Conservation (phyloP, 2,888 invertebrate genomes). For the Ectobius pallidus region DNA sequence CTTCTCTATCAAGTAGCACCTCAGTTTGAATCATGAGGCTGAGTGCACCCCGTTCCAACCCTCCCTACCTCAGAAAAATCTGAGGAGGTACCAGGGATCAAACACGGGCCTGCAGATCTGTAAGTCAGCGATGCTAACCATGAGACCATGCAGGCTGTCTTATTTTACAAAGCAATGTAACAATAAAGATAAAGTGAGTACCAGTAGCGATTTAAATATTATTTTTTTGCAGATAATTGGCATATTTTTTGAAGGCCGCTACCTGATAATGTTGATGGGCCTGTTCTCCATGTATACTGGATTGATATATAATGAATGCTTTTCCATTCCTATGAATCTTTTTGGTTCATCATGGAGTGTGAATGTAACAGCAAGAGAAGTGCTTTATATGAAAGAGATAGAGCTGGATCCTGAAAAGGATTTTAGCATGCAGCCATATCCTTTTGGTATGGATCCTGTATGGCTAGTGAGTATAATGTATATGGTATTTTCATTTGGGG, state of each 20-base stretch:
- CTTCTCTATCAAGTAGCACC: too few species aligned
- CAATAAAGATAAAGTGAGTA: too few species aligned
- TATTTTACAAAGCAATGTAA: too few species aligned
- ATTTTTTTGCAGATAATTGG: constrained; percentile 47
- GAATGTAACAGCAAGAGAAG: not conserved
- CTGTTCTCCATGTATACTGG: constrained; percentile 53
- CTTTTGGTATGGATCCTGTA: constrained; percentile 63
- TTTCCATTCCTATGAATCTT: constrained; percentile 61
- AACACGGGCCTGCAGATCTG: too few species aligned
- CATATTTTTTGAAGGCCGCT: constrained; percentile 62
- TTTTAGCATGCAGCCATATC: constrained; percentile 53
- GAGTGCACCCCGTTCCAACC: too few species aligned
- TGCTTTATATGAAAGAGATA: not conserved
- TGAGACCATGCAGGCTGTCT: too few species aligned
- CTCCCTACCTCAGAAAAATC: too few species aligned
- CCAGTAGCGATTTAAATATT: too few species aligned
- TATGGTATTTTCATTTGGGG: too few species aligned
- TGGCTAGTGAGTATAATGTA: constrained; percentile 57
- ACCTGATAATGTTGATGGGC: constrained; percentile 63
- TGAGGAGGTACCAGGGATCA: too few species aligned
- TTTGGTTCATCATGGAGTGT: constrained; percentile 59
- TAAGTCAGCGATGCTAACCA: too few species aligned
- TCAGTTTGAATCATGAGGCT: too few species aligned
- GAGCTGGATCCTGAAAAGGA: constrained; percentile 44
- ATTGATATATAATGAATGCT: constrained; percentile 63